These are phyloP conservation scores for Mixornis gularis DNA, from an alignment of 2,113 vertebrate genomes.

Conservation along the genomic window DNA sequence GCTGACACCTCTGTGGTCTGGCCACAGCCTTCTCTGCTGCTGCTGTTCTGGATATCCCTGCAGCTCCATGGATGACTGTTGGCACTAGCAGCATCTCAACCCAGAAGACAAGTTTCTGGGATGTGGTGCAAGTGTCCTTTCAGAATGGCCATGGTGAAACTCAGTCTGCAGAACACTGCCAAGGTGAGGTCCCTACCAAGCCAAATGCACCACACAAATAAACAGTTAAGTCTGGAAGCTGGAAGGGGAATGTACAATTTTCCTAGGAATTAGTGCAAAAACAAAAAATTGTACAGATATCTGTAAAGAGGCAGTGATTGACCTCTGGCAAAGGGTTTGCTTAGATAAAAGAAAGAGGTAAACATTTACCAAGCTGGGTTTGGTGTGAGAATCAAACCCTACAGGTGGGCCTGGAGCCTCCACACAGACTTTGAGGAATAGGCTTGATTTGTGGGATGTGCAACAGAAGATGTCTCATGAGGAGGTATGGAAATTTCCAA, in stretches of 20 bases:
- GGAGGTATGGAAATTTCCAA: neutral
- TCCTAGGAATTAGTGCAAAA: neutral
- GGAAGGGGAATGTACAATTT: neutral
- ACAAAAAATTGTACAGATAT: neutral
- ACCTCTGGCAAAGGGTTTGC: neutral
- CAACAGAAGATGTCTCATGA: neutral
- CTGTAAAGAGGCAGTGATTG: neutral
- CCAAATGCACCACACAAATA: neutral
- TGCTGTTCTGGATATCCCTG: rapidly evolving
- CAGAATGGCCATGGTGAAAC: neutral
- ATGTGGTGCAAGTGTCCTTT: neutral
- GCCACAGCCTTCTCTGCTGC: neutral
- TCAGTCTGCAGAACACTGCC: neutral
- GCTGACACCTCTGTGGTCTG: neutral
- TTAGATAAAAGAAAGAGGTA: neutral
- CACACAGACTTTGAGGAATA: neutral
- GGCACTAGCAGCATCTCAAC: neutral
- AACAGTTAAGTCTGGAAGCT: neutral
- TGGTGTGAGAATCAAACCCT: neutral
- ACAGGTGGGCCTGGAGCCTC: neutral
- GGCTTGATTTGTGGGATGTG: neutral
- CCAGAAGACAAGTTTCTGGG: neutral
- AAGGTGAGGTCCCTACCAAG: neutral
- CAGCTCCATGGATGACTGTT: neutral
- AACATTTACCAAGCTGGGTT: neutral